Conservation (phyloP, 2,888 invertebrate genomes). For the Cabera pusaria region DNA sequence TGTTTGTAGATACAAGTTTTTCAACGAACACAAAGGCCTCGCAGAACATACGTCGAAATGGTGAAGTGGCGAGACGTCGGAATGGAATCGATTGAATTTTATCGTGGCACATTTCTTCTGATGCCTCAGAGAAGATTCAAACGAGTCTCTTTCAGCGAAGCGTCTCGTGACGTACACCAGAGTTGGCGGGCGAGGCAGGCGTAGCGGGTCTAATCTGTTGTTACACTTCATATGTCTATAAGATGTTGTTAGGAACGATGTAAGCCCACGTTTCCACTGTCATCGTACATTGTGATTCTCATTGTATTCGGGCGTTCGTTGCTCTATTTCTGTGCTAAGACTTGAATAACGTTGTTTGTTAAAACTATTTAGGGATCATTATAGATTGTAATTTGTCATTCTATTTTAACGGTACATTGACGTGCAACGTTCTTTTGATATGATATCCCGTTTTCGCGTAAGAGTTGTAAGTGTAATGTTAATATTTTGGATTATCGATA, state of each 20-base stretch:
- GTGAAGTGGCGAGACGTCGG: no score
- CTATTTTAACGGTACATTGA: slow-evolving; percentile 36
- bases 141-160: no score
- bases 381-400: slow-evolving; percentile 46
- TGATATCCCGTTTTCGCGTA: no score
- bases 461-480: neutral
- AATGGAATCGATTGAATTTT: no score
- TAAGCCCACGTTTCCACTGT: slow-evolving; percentile 35
- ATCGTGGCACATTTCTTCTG: no score
- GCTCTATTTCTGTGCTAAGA: slow-evolving; percentile 60
- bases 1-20: slow-evolving; percentile 50
- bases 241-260: slow-evolving; percentile 56
- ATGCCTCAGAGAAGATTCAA: no score
- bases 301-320: slow-evolving; percentile 39
- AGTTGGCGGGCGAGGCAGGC: no score
- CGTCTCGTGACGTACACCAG: no score
- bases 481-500: no score
- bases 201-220: slow-evolving; percentile 45
- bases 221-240: slow-evolving; percentile 62
- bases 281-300: slow-evolving; percentile 30
- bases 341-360: slow-evolving; percentile 71
- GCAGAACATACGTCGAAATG: no score
- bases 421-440: slow-evolving; percentile 18
- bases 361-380: slow-evolving; percentile 61
- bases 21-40: slow-evolving; percentile 52